These are phyloP conservation scores for Agapornis canus DNA, from an alignment of 2,797 vertebrate genomes.

Conservation along the genomic window DNA sequence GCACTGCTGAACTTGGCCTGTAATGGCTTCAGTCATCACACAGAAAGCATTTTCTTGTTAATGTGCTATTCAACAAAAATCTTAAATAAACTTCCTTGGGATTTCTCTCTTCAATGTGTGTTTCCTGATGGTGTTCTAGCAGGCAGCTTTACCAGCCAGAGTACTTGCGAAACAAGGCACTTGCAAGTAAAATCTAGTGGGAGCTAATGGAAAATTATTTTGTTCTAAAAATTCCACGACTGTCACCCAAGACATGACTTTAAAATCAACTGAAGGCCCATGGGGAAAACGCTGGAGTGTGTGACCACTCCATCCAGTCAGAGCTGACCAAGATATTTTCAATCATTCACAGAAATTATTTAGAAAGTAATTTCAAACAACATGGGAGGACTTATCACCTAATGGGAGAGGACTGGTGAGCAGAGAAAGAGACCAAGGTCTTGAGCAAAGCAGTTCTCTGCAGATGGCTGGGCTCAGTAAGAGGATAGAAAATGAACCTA, in stretches of 20 bases:
- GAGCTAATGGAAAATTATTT: background rate
- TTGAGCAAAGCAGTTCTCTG: slow-evolving; percentile 11
- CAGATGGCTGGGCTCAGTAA: background rate
- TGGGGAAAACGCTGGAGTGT: background rate
- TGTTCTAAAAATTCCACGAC: background rate
- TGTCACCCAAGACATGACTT: background rate
- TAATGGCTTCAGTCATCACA: slow-evolving; percentile 9
- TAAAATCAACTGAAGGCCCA: background rate
- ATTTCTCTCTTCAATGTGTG: background rate
- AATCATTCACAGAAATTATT: slow-evolving; percentile 13
- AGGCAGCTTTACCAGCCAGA: background rate
- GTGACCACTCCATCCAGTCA: background rate
- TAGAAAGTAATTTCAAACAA: slow-evolving; percentile 37
- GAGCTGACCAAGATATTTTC: background rate
- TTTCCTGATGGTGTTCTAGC: background rate
- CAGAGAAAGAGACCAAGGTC: background rate
- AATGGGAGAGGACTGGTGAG: slow-evolving; percentile 2
- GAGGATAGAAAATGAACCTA: slow-evolving; percentile 2
- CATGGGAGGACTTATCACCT: slow-evolving; percentile 29
- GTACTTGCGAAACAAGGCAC: background rate
- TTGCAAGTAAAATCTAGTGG: background rate
- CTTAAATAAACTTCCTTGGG: background rate
- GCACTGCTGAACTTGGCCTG: background rate
- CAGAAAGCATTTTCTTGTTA: background rate
- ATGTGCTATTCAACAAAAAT: background rate